Evolutionary conservation across 2,888 invertebrate genomes (phyloP).

Genomic region (Drosophila pegasa): DNA sequence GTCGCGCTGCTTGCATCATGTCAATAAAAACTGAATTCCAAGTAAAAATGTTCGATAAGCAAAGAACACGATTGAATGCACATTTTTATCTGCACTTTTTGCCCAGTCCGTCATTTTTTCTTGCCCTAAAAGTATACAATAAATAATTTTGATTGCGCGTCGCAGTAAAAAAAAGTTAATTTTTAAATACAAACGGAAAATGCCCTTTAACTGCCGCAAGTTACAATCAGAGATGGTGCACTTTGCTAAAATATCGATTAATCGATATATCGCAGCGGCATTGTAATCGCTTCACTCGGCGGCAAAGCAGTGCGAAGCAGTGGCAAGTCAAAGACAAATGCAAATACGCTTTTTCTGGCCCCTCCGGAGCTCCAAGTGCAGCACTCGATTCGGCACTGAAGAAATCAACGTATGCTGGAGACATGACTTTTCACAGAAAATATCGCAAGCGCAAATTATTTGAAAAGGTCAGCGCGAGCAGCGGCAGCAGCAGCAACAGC

Average conservation of each 20-base stretch:
- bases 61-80: slow-evolving; percentile 11
- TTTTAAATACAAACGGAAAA: not conserved
- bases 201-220: slow-evolving; percentile 4
- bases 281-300: not conserved
- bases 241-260: slow-evolving; percentile 3
- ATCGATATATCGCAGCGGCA: slow-evolving; percentile 3
- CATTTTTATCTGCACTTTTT: slow-evolving; percentile 10
- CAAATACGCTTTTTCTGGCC: slow-evolving; percentile 10
- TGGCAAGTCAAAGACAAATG: slow-evolving; percentile 4
- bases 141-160: not conserved
- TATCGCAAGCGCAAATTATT: slow-evolving; percentile 55
- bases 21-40: slow-evolving; percentile 1
- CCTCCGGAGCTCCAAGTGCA: slow-evolving; percentile 28
- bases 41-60: slow-evolving; percentile 16
- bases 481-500: slow-evolving; percentile 23
- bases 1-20: not conserved
- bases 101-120: slow-evolving; percentile 6
- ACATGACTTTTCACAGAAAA: slow-evolving; percentile 75
- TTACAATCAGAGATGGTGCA: not conserved
- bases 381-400: slow-evolving; percentile 50
- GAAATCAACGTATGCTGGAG: slow-evolving; percentile 52
- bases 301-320: slow-evolving; percentile 41
- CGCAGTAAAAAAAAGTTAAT: not conserved
- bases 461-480: slow-evolving; percentile 68
- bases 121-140: slow-evolving; percentile 52